These are phyloP conservation scores for Himalopsyche japonica DNA, from an alignment of 2,888 invertebrate species.

Conservation along the genomic window DNA sequence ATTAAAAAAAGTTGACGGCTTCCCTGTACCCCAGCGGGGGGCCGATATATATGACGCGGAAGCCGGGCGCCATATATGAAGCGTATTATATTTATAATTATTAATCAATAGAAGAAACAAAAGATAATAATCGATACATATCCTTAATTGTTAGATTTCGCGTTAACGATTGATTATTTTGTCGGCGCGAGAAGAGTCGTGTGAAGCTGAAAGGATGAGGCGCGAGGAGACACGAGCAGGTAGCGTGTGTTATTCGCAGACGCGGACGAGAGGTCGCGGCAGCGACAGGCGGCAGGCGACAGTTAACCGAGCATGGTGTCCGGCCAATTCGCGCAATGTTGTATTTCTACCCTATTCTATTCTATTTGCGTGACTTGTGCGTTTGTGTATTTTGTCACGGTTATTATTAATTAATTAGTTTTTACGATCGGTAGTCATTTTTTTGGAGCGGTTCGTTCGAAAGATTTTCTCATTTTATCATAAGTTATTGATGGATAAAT, in stretches of 20 bases:
- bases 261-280: background rate
- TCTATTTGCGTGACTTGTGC: slow-evolving; percentile 1
- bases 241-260: too few relatives aligned
- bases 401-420: slow-evolving; percentile 13
- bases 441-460: slow-evolving; percentile 12
- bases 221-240: background rate
- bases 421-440: slow-evolving; percentile 22
- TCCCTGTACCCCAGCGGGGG: slow-evolving; percentile 11
- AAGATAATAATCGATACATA: slow-evolving; percentile 42
- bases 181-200: background rate
- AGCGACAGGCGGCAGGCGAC: background rate
- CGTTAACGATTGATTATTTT: background rate
- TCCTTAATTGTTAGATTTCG: slow-evolving; percentile 40
- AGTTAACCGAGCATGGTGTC: background rate
- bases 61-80: slow-evolving; percentile 21
- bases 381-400: background rate
- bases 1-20: slow-evolving; percentile 18
- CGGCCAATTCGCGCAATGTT: background rate
- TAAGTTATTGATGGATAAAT: slow-evolving; percentile 33
- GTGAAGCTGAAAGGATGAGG: background rate
- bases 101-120: slow-evolving; percentile 38
- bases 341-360: slow-evolving; percentile 17
- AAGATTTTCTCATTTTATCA: slow-evolving; percentile 29
- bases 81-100: slow-evolving; percentile 17
- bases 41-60: slow-evolving; percentile 23